Percentiles rank a stretch among this genome's conserved stretches.
These are phyloP conservation scores for Drosophila takahashii DNA, from an alignment of 1,140 invertebrate species.

Conservation along the genomic window DNA sequence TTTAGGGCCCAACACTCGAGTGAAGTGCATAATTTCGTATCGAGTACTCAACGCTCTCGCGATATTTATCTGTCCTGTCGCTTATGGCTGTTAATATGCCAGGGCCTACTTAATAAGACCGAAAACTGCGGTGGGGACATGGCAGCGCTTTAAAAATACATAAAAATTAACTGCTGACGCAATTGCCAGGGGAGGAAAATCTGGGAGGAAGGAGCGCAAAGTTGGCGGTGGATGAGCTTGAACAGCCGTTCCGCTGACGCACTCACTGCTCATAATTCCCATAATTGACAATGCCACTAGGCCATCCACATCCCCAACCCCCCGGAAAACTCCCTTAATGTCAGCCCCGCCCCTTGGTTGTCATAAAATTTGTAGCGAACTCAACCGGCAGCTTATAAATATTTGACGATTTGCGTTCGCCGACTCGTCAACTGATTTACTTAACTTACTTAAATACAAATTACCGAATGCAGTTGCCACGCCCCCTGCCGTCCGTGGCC, in stretches of 20 bases:
- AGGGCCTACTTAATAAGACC: constrained; percentile 65
- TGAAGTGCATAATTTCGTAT: constrained; percentile 58
- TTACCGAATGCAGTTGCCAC: constrained; percentile 43
- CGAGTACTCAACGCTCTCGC: constrained; percentile 14
- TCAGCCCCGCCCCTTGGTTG: constrained; percentile 19
- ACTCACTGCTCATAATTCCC: constrained; percentile 57
- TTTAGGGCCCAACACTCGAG: constrained; percentile 25
- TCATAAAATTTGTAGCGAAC: constrained; percentile 55
- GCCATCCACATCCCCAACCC: constrained; percentile 3
- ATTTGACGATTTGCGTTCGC: constrained; percentile 59
- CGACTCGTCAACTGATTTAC: constrained; percentile 70
- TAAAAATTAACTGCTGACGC: constrained; percentile 80
- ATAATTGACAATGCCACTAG: constrained; percentile 58
- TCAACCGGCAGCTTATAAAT: constrained; percentile 65
- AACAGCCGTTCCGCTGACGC: constrained; percentile 43
- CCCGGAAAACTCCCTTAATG: constrained; percentile 10
- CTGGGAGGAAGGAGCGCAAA: neutral
- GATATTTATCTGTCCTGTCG: constrained; percentile 58
- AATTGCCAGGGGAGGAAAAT: constrained; percentile 42
- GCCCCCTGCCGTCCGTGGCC: constrained; percentile 7
- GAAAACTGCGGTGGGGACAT: constrained; percentile 11
- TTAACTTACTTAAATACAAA: constrained; percentile 72
- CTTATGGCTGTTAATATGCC: constrained; percentile 59
- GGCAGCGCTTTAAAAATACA: constrained; percentile 74
- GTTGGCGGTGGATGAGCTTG: constrained; percentile 32